Evolutionary conservation across 2,888 invertebrate species (phyloP), one percentile per base, ranked within the genome.

Genomic region (Platypus cylindrus): DNA sequence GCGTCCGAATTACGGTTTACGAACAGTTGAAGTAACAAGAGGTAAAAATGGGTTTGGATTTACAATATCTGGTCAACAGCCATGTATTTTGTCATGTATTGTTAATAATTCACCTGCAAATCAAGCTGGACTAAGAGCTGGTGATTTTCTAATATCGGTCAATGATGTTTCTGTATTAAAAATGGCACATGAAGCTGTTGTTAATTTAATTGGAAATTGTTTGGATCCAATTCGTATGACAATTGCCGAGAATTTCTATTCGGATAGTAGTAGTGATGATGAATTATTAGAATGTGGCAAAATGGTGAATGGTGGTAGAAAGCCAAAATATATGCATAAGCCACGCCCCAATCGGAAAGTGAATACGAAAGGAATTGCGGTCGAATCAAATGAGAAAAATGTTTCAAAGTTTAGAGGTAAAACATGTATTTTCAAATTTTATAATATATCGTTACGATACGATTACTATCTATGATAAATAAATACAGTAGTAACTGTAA

Each of bases 41-140:
- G 90, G 93, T 3, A 71, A 75, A 40, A 84, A 83, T 51, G 94
- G 94, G 5, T 95, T 90, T 58, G 94, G 95, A n/a, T 95, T 95
- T 58, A 95, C 94, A 14, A 93, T 95, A 54, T 91, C 93, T 2
- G 94, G 94, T 3, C 93, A 95, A 59, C 82, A 90, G 55, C 94
- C 95, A 1, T 95, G 94, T 58, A 85, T 93, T 43, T 71, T 95
- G 37, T 90, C 91, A 32, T 91, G 89, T 51, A 93, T 95, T 49
- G 91, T 91, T 1, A 68, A 75, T 29, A 83, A 83, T 47, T 86
- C 85, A 39, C 91, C 93, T 2, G 94, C 94, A 0, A 91, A 91
- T 53, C 71, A 76, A 41, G 89, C 89, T 17, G 93, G 93, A 0
- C 65, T 95, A 13, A 73, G 89, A 16, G 85, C 91, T 20, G 94